Evolutionary conservation across 2,797 vertebrate species (phyloP).

Genomic region (Geotrypetes seraphini): DNA sequence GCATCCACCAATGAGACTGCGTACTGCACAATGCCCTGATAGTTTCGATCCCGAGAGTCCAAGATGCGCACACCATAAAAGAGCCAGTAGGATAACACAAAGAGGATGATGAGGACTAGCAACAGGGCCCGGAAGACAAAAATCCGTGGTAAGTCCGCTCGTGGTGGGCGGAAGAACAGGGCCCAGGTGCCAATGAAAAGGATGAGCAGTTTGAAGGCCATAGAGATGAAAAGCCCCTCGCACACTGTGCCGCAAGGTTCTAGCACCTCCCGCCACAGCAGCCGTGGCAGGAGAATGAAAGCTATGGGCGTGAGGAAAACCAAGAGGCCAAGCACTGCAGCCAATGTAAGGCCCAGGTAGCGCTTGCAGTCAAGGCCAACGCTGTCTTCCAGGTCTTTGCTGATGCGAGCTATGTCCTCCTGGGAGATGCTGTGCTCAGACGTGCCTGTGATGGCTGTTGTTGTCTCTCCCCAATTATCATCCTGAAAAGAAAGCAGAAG

Average conservation of each 20-base stretch:
- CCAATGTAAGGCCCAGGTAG: slow-evolving; percentile 70
- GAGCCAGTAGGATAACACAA: slow-evolving; percentile 93
- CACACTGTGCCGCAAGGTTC: slow-evolving; percentile 85
- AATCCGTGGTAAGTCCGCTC: slow-evolving; percentile 72
- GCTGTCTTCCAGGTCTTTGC: slow-evolving; percentile 73
- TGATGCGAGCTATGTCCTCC: slow-evolving; percentile 84
- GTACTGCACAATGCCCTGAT: slow-evolving; percentile 89
- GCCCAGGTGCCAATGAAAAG: slow-evolving; percentile 92
- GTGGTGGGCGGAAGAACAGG: slow-evolving; percentile 73
- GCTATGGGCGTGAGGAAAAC: slow-evolving; percentile 81
- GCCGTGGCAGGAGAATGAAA: slow-evolving; percentile 81
- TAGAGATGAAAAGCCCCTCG: slow-evolving; percentile 90
- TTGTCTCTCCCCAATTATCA: slow-evolving; percentile 97
- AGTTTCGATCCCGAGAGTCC: slow-evolving; percentile 82
- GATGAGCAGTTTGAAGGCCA: slow-evolving; percentile 91
- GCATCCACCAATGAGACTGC: slow-evolving; percentile 88
- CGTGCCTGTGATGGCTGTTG: slow-evolving; percentile 89
- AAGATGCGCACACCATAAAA: slow-evolving; percentile 92
- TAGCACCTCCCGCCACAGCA: slow-evolving; percentile 80
- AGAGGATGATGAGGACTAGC: slow-evolving; percentile 79
- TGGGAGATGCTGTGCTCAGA: slow-evolving; percentile 92
- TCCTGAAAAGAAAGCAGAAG: slow-evolving; percentile 55
- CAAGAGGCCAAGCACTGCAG: slow-evolving; percentile 65
- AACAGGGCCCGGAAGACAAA: slow-evolving; percentile 84
- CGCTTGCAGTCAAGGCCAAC: slow-evolving; percentile 68